These are phyloP conservation scores for Echinarachnius parma DNA, from an alignment of 53 echinoderm and acorn worm species.

Conservation along the genomic window DNA sequence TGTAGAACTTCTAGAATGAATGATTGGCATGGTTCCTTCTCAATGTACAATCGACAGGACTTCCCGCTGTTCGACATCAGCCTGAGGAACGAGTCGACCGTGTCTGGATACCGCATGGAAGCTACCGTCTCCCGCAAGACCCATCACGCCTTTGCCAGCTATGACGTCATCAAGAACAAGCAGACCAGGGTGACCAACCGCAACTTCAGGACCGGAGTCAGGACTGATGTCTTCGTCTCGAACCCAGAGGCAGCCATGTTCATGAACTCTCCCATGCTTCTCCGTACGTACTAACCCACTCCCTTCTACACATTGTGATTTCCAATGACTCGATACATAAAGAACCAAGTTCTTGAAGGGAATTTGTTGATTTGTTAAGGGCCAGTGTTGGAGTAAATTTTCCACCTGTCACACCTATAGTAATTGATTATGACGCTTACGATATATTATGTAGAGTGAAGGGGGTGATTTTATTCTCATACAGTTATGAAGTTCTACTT, in stretches of 20 bases:
- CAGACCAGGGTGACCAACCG: neutral
- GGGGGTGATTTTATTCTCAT: no score
- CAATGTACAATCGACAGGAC: neutral
- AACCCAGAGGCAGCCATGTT: constrained; percentile 1
- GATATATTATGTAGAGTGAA: no score
- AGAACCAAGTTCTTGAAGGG: no score
- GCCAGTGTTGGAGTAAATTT: no score
- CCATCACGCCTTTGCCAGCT: neutral
- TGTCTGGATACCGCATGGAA: neutral
- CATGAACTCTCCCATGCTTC: neutral
- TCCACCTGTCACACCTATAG: no score
- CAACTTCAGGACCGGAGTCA: neutral
- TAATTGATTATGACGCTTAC: no score
- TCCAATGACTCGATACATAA: no score
- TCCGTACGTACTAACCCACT: neutral
- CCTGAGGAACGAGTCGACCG: neutral
- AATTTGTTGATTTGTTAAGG: no score
- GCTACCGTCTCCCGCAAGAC: neutral
- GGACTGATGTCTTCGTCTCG: constrained; percentile 5
- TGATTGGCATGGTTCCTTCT: neutral
- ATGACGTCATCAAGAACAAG: neutral
- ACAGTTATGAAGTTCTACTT: no score
- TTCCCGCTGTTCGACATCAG: neutral
- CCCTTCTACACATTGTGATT: no score
- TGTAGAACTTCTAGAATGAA: no score